Evolutionary conservation across 2,797 vertebrate species (phyloP), one percentile per base, ranked within the genome.

Genomic region (Podarcis siculus): DNA sequence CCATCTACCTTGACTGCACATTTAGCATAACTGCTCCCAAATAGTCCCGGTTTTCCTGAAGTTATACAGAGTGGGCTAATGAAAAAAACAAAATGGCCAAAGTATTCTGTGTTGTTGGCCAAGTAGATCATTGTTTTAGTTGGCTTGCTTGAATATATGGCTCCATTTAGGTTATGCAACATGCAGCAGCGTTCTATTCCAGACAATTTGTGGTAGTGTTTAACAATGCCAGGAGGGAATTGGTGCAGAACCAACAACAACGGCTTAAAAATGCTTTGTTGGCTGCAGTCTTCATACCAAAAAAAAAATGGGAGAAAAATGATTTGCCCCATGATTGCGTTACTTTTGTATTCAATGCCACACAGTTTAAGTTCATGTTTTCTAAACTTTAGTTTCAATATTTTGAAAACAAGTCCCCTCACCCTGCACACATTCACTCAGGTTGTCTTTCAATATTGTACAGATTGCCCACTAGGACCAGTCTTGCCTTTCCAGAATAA

Each of bases 341-440:
- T 89, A 82, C 8, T 69, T 91, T 91, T 89, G 86, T 73, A 89
- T 79, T 90, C 87, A 93, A 86, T 81, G 35, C 89, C 86, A 89
- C n/a, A 89, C 89, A 23, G 85, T 90, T 95, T 85, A 89, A 92
- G 75, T 90, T 94, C 66, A 3, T 80, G 69, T 90, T 88, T 85
- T 39, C 90, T 94, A 95, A 94, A 90, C 87, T 80, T 92, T 92
- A 95, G 72, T 87, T 86, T 93, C 90, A 89, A 79, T 87, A 92
- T 87, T 25, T 93, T 83, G n/a, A 79, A 92, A 86, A 87, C 17
- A n/a, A 25, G 3, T 42, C 15, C 42, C 25, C 72, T 17, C 25
- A 45, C 27, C 49, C 37, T 72, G 75, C 81, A 39, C 45, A 78
- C 90, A 93, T 77, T 89, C 85, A 89, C 21, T 82, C 67, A 90